phyloP scores from a whole-genome alignment of 2,888 invertebrate species.

The Sturmia bella region DNA sequence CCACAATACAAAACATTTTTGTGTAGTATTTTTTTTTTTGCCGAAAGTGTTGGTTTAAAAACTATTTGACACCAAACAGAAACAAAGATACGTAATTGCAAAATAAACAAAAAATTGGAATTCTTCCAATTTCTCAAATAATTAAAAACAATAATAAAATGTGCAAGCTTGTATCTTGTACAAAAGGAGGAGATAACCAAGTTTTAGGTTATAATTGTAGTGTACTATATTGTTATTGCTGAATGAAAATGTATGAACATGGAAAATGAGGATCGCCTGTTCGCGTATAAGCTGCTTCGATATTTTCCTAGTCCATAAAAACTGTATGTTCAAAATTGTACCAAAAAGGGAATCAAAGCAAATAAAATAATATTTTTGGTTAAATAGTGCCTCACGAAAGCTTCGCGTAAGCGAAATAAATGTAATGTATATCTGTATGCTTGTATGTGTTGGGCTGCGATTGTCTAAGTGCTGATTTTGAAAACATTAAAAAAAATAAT shows the following conservation, averaged over 20 bases:
- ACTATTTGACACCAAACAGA: conserved; percentile 69
- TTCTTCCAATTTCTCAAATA: conserved; percentile 40
- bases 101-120: conserved; percentile 48
- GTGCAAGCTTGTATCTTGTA: conserved; percentile 16
- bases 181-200: too few species aligned
- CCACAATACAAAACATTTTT: conserved; percentile 4
- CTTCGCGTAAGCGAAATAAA: too few species aligned
- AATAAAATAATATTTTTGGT: too few species aligned
- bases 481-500: conserved; percentile 38
- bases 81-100: conserved; percentile 44
- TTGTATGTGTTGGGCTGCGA: not conserved
- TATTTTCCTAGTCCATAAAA: too few species aligned
- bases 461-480: conserved; percentile 12
- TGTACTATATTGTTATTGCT: too few species aligned
- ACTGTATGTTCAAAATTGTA: too few species aligned
- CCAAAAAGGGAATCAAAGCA: too few species aligned
- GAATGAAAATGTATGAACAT: too few species aligned
- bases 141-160: conserved; percentile 8
- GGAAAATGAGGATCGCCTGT: too few species aligned
- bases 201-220: too few species aligned
- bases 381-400: too few species aligned
- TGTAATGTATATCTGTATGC: not conserved
- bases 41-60: conserved; percentile 67
- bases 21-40: conserved; percentile 35
- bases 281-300: too few species aligned